Conservation (phyloP, 2,113 vertebrate genomes). For the Xyrauchen texanus region DNA sequence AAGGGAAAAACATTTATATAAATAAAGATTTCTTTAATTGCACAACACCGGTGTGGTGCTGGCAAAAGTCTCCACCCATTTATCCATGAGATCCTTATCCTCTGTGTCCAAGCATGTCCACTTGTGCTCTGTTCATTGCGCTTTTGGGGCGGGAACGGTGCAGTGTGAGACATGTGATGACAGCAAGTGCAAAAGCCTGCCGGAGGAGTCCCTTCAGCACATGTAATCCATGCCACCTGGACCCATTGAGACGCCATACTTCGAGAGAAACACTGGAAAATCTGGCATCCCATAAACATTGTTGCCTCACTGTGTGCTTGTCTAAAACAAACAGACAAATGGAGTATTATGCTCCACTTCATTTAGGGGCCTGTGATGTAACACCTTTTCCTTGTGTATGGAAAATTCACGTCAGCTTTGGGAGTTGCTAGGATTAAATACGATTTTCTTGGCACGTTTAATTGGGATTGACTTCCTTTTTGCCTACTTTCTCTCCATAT, state of each 20-base stretch:
- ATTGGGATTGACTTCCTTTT: background rate
- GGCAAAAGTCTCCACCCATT: background rate
- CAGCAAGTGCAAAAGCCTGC: slow-evolving; percentile 38
- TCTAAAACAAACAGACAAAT: slow-evolving; percentile 34
- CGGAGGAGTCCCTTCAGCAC: slow-evolving; percentile 44
- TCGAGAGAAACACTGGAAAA: slow-evolving; percentile 26
- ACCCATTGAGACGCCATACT: slow-evolving; percentile 21
- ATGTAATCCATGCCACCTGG: slow-evolving; percentile 55
- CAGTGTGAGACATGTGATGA: slow-evolving; percentile 30
- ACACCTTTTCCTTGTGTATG: background rate
- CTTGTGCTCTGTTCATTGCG: background rate
- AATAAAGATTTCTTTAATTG: background rate
- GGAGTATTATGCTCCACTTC: slow-evolving; percentile 20
- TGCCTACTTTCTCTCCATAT: background rate
- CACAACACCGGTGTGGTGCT: background rate
- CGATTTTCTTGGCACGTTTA: slow-evolving; percentile 25
- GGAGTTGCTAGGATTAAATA: slow-evolving; percentile 18
- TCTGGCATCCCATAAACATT: slow-evolving; percentile 28
- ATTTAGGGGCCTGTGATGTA: slow-evolving; percentile 29
- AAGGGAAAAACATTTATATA: too few relatives aligned
- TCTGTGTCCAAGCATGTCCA: slow-evolving; percentile 11
- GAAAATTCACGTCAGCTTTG: slow-evolving; percentile 22
- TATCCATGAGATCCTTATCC: background rate
- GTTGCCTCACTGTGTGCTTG: slow-evolving; percentile 20
- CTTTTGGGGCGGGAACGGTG: background rate